A percentile compares a stretch with the other conserved stretches of the same genome.
phyloP scores from a whole-genome alignment of 2,113 vertebrate genomes.

The Carassius carassius region DNA sequence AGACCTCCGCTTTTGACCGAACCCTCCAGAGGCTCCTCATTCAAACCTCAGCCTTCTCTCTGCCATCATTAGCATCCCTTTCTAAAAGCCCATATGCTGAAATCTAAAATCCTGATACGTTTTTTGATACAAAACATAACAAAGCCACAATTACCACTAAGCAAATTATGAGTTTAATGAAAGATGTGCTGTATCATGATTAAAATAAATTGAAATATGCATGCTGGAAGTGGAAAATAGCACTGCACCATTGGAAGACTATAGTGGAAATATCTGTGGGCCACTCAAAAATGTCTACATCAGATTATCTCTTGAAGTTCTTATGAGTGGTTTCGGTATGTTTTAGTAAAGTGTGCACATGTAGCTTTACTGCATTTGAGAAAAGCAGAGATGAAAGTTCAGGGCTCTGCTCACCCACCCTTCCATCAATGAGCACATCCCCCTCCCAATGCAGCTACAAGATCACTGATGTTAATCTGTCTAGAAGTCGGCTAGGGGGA shows the following conservation, averaged over 20 bases:
- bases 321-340: not conserved
- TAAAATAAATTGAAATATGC: not conserved
- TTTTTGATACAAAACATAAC: not conserved
- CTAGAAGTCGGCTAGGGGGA: slow-evolving; percentile 45
- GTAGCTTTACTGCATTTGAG: slow-evolving; percentile 21
- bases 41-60: slow-evolving; percentile 14
- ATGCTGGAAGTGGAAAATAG: not conserved
- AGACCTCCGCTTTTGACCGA: slow-evolving; percentile 28
- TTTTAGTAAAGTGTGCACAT: slow-evolving; percentile 3
- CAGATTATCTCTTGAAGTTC: not conserved
- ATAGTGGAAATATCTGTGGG: not conserved
- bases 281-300: not conserved
- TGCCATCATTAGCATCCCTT: slow-evolving; percentile 11
- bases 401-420: not conserved
- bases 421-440: slow-evolving; percentile 19
- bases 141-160: slow-evolving; percentile 7
- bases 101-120: slow-evolving; percentile 7
- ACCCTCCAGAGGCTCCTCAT: slow-evolving; percentile 33
- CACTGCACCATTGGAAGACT: not conserved
- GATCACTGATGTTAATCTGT: slow-evolving; percentile 50
- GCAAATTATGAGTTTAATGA: not conserved
- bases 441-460: slow-evolving; percentile 26
- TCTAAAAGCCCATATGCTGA: not conserved
- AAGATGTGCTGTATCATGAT: slow-evolving; percentile 2
- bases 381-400: slow-evolving; percentile 35